A percentile compares a stretch with the other conserved stretches of the same genome.
phyloP scores from a whole-genome alignment of 2,113 vertebrate genomes.

The Pheucticus melanocephalus region DNA sequence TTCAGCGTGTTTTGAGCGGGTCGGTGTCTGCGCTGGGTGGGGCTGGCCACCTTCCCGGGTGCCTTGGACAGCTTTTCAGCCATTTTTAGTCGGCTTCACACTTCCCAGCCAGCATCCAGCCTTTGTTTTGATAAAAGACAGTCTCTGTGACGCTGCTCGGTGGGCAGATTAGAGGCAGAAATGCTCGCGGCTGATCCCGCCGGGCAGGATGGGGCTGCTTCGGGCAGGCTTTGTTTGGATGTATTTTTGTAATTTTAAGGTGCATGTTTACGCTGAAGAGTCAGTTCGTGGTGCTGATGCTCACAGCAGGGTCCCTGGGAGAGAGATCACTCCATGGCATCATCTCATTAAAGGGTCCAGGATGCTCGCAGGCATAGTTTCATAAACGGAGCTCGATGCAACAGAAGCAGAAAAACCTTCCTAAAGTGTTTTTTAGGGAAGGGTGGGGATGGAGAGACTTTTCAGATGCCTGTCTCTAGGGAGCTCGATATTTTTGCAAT shows the following conservation, averaged over 20 bases:
- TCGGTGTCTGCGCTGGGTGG: slow-evolving; percentile 73
- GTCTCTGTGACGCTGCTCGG: slow-evolving; percentile 35
- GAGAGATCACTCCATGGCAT: neutral
- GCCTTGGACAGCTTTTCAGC: slow-evolving; percentile 74
- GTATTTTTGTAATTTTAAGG: slow-evolving; percentile 32
- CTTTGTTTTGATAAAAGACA: slow-evolving; percentile 75
- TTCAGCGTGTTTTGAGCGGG: slow-evolving; percentile 44
- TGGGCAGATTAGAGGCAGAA: slow-evolving; percentile 13
- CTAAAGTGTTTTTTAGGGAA: neutral
- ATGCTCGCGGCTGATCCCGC: neutral
- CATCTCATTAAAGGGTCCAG: neutral
- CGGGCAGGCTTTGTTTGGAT: neutral
- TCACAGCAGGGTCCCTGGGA: neutral
- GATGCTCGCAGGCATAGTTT: neutral
- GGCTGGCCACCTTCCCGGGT: slow-evolving; percentile 65
- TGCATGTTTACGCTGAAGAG: neutral
- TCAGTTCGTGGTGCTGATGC: neutral
- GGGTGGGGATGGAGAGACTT: neutral
- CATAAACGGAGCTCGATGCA: neutral
- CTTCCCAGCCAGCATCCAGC: slow-evolving; percentile 58
- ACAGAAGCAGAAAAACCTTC: neutral
- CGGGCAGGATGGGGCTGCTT: neutral
- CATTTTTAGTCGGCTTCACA: slow-evolving; percentile 78
- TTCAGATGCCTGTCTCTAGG: neutral
- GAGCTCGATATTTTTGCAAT: neutral